A percentile compares a stretch with the other conserved stretches of the same genome.
Evolutionary conservation across 1,140 invertebrate species (phyloP).

Genomic region (Triops longicaudatus): DNA sequence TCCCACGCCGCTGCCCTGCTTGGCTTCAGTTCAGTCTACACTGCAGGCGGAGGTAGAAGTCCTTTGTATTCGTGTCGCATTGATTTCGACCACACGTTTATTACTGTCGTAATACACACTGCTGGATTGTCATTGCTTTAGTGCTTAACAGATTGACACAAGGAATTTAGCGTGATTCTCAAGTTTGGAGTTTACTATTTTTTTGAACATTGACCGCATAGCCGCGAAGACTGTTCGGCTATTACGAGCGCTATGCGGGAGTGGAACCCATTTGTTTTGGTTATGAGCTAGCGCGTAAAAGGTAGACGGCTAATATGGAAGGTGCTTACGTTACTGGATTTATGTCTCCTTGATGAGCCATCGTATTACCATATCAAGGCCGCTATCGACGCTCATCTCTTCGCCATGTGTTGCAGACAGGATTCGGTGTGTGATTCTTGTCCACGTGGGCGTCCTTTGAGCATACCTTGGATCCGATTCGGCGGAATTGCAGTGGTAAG

Average conservation of each 20-base stretch:
- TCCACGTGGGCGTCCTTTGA: constrained; percentile 2
- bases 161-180: too few species aligned
- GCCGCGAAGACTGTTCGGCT: too few species aligned
- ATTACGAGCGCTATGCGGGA: too few species aligned
- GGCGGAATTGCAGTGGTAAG: not conserved
- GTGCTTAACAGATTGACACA: too few species aligned
- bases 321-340: not conserved
- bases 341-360: constrained; percentile 3
- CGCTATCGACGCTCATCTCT: not conserved
- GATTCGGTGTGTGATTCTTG: not conserved
- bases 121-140: too few species aligned
- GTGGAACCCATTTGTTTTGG: constrained; percentile 1
- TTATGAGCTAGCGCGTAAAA: not conserved
- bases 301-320: not conserved
- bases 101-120: too few species aligned
- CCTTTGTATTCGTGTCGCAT: too few species aligned
- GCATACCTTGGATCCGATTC: not conserved
- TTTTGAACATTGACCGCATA: too few species aligned
- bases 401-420: not conserved
- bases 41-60: not conserved
- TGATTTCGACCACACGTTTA: too few species aligned
- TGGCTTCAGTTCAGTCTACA: not conserved
- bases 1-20: not conserved
- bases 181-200: too few species aligned
- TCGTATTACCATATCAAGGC: constrained; percentile 7